A percentile compares a stretch with the other conserved stretches of the same genome.
phyloP scores from a whole-genome alignment of 2,888 invertebrate genomes.

The Apamea crenata region DNA sequence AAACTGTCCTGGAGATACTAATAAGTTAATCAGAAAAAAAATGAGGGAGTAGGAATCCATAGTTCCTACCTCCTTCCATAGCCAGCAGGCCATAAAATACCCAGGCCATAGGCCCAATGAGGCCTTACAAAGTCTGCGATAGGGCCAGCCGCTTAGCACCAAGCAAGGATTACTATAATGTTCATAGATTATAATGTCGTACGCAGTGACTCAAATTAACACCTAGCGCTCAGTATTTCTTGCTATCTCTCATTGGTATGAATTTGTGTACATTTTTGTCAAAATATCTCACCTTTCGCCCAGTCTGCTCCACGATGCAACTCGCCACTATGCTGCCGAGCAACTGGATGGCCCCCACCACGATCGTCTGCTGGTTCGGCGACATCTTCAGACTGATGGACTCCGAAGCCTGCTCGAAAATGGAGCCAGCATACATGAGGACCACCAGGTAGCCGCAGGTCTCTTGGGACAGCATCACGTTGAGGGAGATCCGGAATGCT shows the following conservation, averaged over 20 bases:
- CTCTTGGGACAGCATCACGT: slow-evolving; percentile 88
- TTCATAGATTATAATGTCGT: background rate
- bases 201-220: background rate
- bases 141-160: background rate
- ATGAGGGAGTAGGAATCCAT: too few relatives aligned
- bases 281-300: slow-evolving; percentile 80
- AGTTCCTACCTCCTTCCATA: background rate
- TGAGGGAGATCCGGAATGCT: slow-evolving; percentile 85
- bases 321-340: slow-evolving; percentile 86
- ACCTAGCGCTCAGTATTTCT: background rate
- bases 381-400: slow-evolving; percentile 85
- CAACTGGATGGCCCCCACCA: slow-evolving; percentile 85
- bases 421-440: slow-evolving; percentile 88
- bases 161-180: background rate
- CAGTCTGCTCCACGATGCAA: slow-evolving; percentile 87
- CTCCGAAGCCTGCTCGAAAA: slow-evolving; percentile 86
- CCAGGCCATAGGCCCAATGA: background rate
- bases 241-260: background rate
- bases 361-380: slow-evolving; percentile 88
- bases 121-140: background rate
- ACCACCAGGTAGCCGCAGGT: slow-evolving; percentile 88
- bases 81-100: background rate
- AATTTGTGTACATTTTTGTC: background rate
- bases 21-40: background rate
- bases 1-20: background rate